These are phyloP conservation scores for Drosophila nigromelanica DNA, from an alignment of 1,140 invertebrate genomes.

Conservation along the genomic window DNA sequence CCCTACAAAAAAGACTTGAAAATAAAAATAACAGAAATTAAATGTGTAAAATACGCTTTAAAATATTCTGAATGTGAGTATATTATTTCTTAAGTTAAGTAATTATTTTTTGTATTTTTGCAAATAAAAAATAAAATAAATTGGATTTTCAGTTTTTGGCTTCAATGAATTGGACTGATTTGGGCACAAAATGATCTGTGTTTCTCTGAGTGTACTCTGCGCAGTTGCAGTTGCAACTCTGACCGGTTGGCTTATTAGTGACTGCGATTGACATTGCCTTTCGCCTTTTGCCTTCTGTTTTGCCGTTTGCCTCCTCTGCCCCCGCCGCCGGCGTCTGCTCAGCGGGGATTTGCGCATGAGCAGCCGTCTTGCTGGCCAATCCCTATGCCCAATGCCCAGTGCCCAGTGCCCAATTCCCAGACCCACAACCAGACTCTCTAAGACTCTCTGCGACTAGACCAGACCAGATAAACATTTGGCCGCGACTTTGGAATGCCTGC, in stretches of 20 bases:
- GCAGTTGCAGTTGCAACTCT: conserved; percentile 44
- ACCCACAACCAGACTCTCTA: not conserved
- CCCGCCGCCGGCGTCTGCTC: conserved; percentile 17
- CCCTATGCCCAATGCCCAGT: conserved; percentile 4
- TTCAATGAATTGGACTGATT: too few species aligned
- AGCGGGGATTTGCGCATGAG: conserved; percentile 50
- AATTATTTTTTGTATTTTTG: too few species aligned
- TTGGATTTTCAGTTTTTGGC: too few species aligned
- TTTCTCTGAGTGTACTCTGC: not conserved
- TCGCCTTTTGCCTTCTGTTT: conserved; percentile 51
- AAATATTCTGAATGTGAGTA: too few species aligned
- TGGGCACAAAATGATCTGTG: too few species aligned
- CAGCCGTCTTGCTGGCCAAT: not conserved
- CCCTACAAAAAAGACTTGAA: too few species aligned
- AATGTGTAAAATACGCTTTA: too few species aligned
- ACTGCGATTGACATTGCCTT: conserved; percentile 55
- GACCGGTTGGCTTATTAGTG: conserved; percentile 67
- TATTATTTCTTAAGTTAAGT: too few species aligned
- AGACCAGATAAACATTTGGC: conserved; percentile 59
- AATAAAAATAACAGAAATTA: too few species aligned
- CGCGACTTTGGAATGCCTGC: conserved; percentile 52
- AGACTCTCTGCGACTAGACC: conserved; percentile 19
- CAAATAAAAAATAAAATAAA: too few species aligned
- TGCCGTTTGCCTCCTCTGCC: conserved; percentile 3
- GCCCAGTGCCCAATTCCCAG: conserved; percentile 9